A percentile compares a stretch with the other conserved stretches of the same genome.
Conservation (phyloP, 2,888 invertebrate species). For the Drosophila emarginata region DNA sequence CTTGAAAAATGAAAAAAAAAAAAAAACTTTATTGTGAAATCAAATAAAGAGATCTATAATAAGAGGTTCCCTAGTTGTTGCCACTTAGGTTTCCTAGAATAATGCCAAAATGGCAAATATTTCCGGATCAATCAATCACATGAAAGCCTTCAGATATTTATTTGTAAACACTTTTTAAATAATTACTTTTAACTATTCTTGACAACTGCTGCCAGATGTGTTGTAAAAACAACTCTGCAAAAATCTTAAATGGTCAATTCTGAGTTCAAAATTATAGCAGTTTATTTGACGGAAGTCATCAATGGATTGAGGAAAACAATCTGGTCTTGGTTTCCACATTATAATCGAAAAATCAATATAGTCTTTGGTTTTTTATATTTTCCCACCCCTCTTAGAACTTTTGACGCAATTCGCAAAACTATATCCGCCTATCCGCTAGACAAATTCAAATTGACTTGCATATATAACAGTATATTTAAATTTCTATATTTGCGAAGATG, state of each 20-base stretch:
- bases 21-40: neutral
- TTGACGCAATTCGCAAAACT: neutral
- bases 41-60: neutral
- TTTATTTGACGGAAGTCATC: slow-evolving; percentile 11
- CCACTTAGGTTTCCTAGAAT: neutral
- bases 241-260: slow-evolving; percentile 7
- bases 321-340: slow-evolving; percentile 1
- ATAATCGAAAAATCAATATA: neutral
- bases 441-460: neutral
- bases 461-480: neutral
- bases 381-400: neutral
- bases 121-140: slow-evolving; percentile 1
- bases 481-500: neutral
- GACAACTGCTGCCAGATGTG: neutral
- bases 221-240: neutral
- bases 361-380: neutral
- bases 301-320: slow-evolving; percentile 7
- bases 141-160: neutral
- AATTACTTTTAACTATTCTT: neutral
- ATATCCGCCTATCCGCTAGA: neutral
- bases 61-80: neutral
- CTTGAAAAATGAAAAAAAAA: neutral
- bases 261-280: neutral
- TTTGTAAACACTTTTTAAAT: neutral
- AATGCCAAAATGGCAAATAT: neutral